Conservation (phyloP, 2,888 invertebrate species). For the Linnaemya tessellans region DNA sequence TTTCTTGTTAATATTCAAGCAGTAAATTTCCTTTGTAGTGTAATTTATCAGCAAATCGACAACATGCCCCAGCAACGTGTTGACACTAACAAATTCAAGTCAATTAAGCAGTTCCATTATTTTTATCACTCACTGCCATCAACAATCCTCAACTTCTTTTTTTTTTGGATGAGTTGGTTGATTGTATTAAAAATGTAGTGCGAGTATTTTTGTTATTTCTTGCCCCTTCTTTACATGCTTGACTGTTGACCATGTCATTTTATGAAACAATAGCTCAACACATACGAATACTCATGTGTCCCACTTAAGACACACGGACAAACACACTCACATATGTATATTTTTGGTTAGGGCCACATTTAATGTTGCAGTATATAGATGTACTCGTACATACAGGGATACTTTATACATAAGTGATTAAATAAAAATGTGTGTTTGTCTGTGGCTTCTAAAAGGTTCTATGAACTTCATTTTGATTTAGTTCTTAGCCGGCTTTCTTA, state of each 20-base stretch:
- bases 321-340: not conserved
- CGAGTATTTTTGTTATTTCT: conserved; percentile 1
- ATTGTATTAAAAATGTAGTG: not conserved
- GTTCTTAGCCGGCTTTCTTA: conserved; percentile 68
- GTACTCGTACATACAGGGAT: not conserved
- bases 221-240: not conserved
- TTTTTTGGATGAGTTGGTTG: not conserved
- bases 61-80: conserved; percentile 2
- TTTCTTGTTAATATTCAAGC: too few species aligned
- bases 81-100: conserved; percentile 29
- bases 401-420: too few species aligned
- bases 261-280: too few species aligned
- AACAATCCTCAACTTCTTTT: not conserved
- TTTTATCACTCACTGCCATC: conserved; percentile 3
- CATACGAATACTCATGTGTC: not conserved
- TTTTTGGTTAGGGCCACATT: not conserved
- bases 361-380: not conserved
- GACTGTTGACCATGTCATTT: conserved; percentile 41
- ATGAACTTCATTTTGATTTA: conserved; percentile 68
- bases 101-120: conserved; percentile 32
- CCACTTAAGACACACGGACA: conserved; percentile 1
- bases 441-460: conserved; percentile 51
- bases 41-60: too few species aligned
- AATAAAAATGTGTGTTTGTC: not conserved
- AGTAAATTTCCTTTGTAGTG: too few species aligned